These are phyloP conservation scores for Platycercus adscitus DNA, from an alignment of 2,113 vertebrate species.

Conservation along the genomic window DNA sequence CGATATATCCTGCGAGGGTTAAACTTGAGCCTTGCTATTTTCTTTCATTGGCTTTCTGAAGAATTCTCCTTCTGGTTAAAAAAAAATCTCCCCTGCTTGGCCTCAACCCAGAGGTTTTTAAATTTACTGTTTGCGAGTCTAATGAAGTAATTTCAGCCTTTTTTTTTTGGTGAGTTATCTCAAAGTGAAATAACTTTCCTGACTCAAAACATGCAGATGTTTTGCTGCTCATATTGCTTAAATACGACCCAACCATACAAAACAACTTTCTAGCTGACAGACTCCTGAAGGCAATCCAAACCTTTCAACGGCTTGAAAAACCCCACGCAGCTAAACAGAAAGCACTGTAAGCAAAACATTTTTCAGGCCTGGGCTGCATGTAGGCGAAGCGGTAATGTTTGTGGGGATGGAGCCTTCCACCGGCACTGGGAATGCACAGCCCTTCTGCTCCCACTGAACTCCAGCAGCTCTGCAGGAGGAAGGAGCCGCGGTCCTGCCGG, in stretches of 20 bases:
- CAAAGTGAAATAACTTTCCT: conserved; percentile 26
- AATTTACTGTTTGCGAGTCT: conserved; percentile 26
- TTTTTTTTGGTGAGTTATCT: background rate
- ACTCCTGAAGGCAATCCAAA: conserved; percentile 35
- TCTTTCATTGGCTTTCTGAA: conserved; percentile 35
- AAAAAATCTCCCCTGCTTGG: conserved; percentile 11
- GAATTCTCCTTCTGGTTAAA: conserved; percentile 43
- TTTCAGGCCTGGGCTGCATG: background rate
- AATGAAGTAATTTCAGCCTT: conserved; percentile 12
- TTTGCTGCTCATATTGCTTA: background rate
- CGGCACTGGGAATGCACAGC: background rate
- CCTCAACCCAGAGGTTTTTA: conserved; percentile 31
- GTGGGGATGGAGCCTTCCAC: background rate
- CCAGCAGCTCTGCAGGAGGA: background rate
- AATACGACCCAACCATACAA: background rate
- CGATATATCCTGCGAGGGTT: conserved; percentile 21
- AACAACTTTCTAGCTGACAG: conserved; percentile 15
- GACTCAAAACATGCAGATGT: conserved; percentile 12
- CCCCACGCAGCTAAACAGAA: conserved; percentile 14
- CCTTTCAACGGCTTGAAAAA: conserved; percentile 11
- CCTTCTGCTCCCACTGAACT: background rate
- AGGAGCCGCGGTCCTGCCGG: background rate
- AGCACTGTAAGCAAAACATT: background rate
- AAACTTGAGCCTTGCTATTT: background rate
- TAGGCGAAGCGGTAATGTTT: background rate